Percentiles rank a stretch among this genome's conserved stretches.
Conservation (phyloP, 1,140 invertebrate species). For the Pogonus chalceus region DNA sequence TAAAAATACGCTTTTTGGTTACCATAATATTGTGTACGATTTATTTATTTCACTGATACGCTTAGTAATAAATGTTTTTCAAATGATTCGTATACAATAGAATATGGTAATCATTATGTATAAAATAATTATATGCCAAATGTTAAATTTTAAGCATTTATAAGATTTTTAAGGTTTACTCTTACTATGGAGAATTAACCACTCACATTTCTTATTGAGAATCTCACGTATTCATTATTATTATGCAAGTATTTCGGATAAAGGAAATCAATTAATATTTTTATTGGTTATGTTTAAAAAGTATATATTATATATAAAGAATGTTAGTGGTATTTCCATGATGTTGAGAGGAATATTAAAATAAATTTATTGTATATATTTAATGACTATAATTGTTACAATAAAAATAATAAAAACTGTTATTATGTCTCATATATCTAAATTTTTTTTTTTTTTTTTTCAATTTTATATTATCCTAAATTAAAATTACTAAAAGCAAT, state of each 20-base stretch:
- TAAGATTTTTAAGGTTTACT: constrained; percentile 5
- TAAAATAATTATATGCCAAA: constrained; percentile 1
- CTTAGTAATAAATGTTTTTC: background rate
- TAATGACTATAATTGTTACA: constrained; percentile 5
- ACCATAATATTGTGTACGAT: background rate
- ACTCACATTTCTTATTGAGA: background rate
- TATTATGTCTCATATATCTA: no score
- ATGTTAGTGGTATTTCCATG: constrained; percentile 3
- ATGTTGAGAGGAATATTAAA: background rate
- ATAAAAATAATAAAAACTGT: background rate
- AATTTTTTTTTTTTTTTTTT: no score
- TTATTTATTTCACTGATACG: background rate
- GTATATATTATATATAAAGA: constrained; percentile 4
- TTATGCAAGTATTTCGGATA: background rate
- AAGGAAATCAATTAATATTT: constrained; percentile 3
- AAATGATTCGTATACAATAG: background rate
- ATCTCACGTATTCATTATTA: background rate
- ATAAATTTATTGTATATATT: constrained; percentile 7
- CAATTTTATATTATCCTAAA: no score
- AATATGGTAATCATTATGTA: background rate
- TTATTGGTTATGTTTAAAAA: background rate
- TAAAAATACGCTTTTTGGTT: constrained; percentile 5
- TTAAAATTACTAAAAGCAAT: no score
- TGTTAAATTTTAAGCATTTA: constrained; percentile 5
- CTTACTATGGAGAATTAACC: background rate